phyloP scores from a whole-genome alignment of 2,113 vertebrate species.

The Plecotus auritus region DNA sequence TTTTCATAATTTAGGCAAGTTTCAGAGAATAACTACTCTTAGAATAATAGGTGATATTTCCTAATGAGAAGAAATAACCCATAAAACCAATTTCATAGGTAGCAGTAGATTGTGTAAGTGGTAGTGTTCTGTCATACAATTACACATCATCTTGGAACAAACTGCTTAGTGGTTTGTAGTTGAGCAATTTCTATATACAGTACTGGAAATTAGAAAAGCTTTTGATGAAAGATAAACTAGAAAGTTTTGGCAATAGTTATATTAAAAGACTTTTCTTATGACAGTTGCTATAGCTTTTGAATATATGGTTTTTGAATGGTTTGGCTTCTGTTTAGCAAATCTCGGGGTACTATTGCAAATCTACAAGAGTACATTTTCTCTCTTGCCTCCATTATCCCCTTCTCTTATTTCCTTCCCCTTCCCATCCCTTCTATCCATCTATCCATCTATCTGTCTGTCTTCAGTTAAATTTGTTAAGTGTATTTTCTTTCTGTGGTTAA shows the following conservation, averaged over 20 bases:
- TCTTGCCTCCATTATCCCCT: background rate
- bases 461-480: background rate
- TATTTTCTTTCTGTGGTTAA: background rate
- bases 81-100: background rate
- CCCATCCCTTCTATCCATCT: background rate
- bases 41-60: background rate
- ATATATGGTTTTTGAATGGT: background rate
- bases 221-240: background rate
- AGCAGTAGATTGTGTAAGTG: background rate
- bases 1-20: conserved; percentile 9
- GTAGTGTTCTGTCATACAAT: background rate
- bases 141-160: background rate
- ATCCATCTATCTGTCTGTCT: background rate
- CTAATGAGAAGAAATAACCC: background rate
- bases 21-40: background rate
- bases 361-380: background rate
- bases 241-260: background rate
- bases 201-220: background rate
- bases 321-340: background rate
- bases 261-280: background rate
- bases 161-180: background rate
- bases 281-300: background rate
- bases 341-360: background rate
- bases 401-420: background rate
- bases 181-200: background rate